Percentiles rank a stretch among this genome's conserved stretches.
Conservation (phyloP, 2,888 invertebrate genomes). For the Laspeyria flexula region DNA sequence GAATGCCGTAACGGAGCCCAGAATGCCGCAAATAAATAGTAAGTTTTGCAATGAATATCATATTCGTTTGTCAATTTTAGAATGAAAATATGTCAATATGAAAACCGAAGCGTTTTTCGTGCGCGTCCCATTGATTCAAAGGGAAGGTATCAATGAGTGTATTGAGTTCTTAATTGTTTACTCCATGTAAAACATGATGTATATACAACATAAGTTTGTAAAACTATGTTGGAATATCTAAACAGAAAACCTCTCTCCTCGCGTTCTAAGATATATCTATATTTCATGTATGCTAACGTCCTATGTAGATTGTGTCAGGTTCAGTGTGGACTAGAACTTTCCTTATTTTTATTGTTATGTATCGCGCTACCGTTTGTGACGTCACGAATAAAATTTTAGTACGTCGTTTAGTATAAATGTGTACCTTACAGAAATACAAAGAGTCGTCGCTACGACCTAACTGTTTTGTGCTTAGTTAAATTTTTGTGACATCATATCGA, state of each 20-base stretch:
- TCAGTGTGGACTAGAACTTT: too few species aligned
- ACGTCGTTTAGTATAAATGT: constrained; percentile 23
- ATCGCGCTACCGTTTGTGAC: constrained; percentile 15
- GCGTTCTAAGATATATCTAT: too few species aligned
- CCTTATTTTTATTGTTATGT: constrained; percentile 13
- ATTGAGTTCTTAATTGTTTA: neutral
- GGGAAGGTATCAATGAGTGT: constrained; percentile 15
- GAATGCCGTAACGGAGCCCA: constrained; percentile 31
- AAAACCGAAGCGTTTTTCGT: constrained; percentile 26
- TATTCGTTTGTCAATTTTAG: constrained; percentile 30
- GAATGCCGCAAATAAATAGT: constrained; percentile 33
- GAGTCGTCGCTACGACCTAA: constrained; percentile 17
- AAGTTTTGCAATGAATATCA: constrained; percentile 41
- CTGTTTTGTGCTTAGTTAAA: constrained; percentile 10
- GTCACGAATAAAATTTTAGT: constrained; percentile 30
- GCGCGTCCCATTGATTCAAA: constrained; percentile 36
- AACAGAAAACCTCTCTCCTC: too few species aligned
- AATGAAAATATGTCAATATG: constrained; percentile 35
- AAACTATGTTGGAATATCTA: neutral
- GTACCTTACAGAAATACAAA: constrained; percentile 25
- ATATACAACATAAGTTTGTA: neutral
- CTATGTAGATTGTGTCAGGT: too few species aligned
- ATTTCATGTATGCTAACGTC: too few species aligned
- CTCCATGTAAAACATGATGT: neutral
- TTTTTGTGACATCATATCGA: too few species aligned